phyloP scores from a whole-genome alignment of 2,113 vertebrate species.

The Ophthalmolycus amberensis region DNA sequence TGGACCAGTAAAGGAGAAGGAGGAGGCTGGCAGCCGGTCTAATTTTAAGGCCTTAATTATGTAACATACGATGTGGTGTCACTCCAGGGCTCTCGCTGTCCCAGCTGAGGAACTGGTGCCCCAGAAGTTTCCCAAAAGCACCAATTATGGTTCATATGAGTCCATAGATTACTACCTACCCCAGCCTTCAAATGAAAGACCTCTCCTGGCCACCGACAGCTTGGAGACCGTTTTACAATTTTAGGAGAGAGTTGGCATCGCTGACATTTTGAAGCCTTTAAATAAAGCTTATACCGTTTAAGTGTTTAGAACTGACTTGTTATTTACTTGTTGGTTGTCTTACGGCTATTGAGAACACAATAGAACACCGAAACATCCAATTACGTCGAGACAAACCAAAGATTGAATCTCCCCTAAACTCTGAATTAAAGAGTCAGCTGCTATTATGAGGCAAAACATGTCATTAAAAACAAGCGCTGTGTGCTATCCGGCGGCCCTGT shows the following conservation, averaged over 20 bases:
- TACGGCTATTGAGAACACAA: background rate
- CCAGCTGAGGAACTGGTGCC: slow-evolving; percentile 59
- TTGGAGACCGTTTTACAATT: slow-evolving; percentile 23
- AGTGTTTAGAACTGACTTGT: slow-evolving; percentile 23
- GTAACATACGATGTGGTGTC: slow-evolving; percentile 63
- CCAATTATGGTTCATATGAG: slow-evolving; percentile 68
- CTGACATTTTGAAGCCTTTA: slow-evolving; percentile 25
- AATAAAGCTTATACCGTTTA: slow-evolving; percentile 25
- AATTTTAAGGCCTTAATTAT: slow-evolving; percentile 70
- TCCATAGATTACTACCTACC: slow-evolving; percentile 67
- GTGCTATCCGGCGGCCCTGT: slow-evolving; percentile 56
- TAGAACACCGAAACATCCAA: slow-evolving; percentile 32
- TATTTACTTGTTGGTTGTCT: slow-evolving; percentile 29
- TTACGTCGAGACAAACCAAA: slow-evolving; percentile 21
- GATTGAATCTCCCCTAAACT: slow-evolving; percentile 53
- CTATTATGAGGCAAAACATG: slow-evolving; percentile 69
- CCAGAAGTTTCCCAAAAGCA: slow-evolving; percentile 61
- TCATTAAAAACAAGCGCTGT: slow-evolving; percentile 66
- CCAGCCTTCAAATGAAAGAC: slow-evolving; percentile 52
- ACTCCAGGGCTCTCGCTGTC: slow-evolving; percentile 45
- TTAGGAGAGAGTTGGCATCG: slow-evolving; percentile 15
- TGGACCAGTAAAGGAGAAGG: slow-evolving; percentile 9
- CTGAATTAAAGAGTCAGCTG: slow-evolving; percentile 69
- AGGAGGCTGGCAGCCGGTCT: slow-evolving; percentile 45
- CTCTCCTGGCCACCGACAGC: slow-evolving; percentile 39